These are phyloP conservation scores for Marisa cornuarietis DNA, from an alignment of 1,140 invertebrate species.

Conservation along the genomic window DNA sequence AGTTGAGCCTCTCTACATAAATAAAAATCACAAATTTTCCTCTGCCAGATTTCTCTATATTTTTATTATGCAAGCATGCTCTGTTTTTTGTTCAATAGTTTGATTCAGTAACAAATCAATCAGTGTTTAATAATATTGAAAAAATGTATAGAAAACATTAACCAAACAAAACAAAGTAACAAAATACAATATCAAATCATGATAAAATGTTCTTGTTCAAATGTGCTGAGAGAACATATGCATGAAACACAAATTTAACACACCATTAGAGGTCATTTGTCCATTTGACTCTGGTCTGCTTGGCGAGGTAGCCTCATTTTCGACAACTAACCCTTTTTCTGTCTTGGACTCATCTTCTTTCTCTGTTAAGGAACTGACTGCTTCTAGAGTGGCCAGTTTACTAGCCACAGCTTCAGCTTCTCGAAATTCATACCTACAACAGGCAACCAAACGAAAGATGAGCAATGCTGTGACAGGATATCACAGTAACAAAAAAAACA, in stretches of 20 bases:
- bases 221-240: too few relatives aligned
- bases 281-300: background rate
- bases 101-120: too few relatives aligned
- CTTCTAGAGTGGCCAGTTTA: constrained; percentile 46
- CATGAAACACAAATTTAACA: constrained; percentile 1
- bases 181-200: too few relatives aligned
- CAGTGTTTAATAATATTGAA: background rate
- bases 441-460: background rate
- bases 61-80: too few relatives aligned
- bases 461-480: background rate
- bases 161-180: background rate
- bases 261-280: background rate
- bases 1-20: too few relatives aligned
- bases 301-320: background rate
- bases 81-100: too few relatives aligned
- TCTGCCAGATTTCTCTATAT: too few relatives aligned
- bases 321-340: background rate
- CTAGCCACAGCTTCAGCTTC: constrained; percentile 58
- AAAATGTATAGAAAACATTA: background rate
- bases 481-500: background rate
- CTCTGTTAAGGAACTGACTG: constrained; percentile 7
- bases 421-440: constrained; percentile 54
- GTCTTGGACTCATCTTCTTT: constrained; percentile 8
- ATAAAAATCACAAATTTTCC: too few relatives aligned
- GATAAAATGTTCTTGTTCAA: too few relatives aligned